Base-by-base conservation (phyloP, 2,888 invertebrate species). In the Caenorhabditis sp. region DNA sequence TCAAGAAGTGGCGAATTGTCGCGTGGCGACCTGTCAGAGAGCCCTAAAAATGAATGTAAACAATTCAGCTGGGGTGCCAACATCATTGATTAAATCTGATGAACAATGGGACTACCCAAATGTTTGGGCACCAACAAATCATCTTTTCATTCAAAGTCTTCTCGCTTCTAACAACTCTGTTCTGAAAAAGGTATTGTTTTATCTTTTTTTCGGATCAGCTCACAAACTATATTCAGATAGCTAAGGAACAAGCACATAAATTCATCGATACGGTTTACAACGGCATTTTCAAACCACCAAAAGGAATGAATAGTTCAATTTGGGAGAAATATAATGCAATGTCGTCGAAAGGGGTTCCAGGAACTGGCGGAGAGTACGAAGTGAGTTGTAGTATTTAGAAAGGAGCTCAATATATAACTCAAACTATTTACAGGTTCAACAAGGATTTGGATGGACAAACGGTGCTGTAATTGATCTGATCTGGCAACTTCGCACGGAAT, bases 101-200 rank as follows among this genome's bases (percentile, higher is more conserved):
- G 80, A 86, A 62, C 86, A 86, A 67, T 86, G 86, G 86, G 86
- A 86, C 62, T 84, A 78, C 59, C 86, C 86, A 21, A 86, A 86
- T 70, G 81, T 78, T 21, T 86, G 86, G 86, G 82, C 86, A 0
- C 85, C 85, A 5, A 76, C 73, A 19, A 76, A 79, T 43, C 86
- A 86, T 62, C 68, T 86, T 19, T 54, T 79, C 10, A 61, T 81
- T 36, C 24, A 68, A 49, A 72, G 78, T 54, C 75, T 83, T 57
- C n/a, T 70, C 23, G 62, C 57, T 6, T 62, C 65, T 0, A 64
- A 61, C 50, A 69, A 63, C 31, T 59, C 31, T 26, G 58, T 60
- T 31, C 27, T 62, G 24, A 23, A 31, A 57, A 51, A 66, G 43
- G 67, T 66, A 24, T 26, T 55, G 19, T 50, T 58, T 1, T 49